A percentile compares a stretch with the other conserved stretches of the same genome.
Evolutionary conservation across 2,888 invertebrate genomes (phyloP).

Genomic region (Drosophila percnosoma): DNA sequence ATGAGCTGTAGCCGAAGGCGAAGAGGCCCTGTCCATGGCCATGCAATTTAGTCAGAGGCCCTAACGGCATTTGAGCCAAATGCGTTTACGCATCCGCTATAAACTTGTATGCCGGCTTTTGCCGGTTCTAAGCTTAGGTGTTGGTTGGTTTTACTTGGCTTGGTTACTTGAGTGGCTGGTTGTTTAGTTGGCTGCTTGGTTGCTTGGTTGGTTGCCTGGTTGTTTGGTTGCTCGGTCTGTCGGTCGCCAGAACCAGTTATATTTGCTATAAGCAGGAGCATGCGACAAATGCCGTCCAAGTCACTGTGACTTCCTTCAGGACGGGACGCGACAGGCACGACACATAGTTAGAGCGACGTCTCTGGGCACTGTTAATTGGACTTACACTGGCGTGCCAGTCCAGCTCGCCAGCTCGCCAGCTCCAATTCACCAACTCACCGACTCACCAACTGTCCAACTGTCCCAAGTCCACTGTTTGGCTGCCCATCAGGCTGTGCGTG

Average conservation of each 20-base stretch:
- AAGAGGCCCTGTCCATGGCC: constrained; percentile 72
- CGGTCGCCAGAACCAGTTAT: constrained; percentile 78
- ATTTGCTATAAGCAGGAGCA: constrained; percentile 75
- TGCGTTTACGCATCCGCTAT: constrained; percentile 84
- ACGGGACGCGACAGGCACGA: constrained; percentile 57
- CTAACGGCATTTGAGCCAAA: constrained; percentile 84
- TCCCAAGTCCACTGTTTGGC: constrained; percentile 11
- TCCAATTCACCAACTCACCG: background rate
- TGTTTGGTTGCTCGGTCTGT: constrained; percentile 42
- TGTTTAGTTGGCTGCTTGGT: constrained; percentile 17
- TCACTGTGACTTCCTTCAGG: constrained; percentile 76
- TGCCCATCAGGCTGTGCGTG: constrained; percentile 61
- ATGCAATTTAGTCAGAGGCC: constrained; percentile 82
- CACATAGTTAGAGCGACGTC: constrained; percentile 52
- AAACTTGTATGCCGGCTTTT: constrained; percentile 79
- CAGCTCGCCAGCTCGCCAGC: constrained; percentile 10
- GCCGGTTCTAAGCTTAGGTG: constrained; percentile 67
- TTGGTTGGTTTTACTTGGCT: constrained; percentile 32
- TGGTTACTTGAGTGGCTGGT: constrained; percentile 20
- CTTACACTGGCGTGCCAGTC: constrained; percentile 60
- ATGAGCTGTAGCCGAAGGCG: constrained; percentile 52
- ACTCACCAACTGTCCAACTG: constrained; percentile 6
- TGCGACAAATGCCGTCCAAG: constrained; percentile 74
- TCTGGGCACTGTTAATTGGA: constrained; percentile 76
- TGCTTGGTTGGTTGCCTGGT: constrained; percentile 10